Evolutionary conservation across 2,797 vertebrate species (phyloP).

Genomic region (Zenarchopterus dispar): DNA sequence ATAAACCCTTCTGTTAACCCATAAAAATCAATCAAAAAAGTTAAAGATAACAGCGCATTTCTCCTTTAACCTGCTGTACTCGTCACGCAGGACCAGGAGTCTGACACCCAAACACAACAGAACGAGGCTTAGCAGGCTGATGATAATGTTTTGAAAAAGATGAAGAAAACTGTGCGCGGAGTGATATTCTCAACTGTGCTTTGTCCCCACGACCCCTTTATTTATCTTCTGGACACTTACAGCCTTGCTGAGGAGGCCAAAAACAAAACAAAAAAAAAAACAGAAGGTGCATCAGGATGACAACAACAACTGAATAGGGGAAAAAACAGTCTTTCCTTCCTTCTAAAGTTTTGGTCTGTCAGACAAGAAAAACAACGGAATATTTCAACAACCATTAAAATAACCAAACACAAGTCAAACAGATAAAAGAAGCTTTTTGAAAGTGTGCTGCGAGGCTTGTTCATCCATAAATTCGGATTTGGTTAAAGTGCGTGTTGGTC

Average conservation of each 20-base stretch:
- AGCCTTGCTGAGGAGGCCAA: slow-evolving; percentile 55
- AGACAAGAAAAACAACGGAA: slow-evolving; percentile 65
- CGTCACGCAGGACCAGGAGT: slow-evolving; percentile 19
- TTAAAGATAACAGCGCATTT: slow-evolving; percentile 10
- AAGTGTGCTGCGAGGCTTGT: slow-evolving; percentile 79
- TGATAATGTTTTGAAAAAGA: slow-evolving; percentile 28
- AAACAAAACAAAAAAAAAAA: slow-evolving; percentile 22
- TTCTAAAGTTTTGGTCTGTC: slow-evolving; percentile 57
- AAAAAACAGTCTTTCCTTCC: slow-evolving; percentile 54
- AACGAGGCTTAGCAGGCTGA: slow-evolving; percentile 27
- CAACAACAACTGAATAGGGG: slow-evolving; percentile 5
- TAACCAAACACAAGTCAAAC: slow-evolving; percentile 60
- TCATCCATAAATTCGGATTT: slow-evolving; percentile 83
- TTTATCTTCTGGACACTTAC: slow-evolving; percentile 47
- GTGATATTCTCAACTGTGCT: slow-evolving; percentile 44
- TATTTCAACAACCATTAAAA: slow-evolving; percentile 56
- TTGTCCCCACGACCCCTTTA: slow-evolving; percentile 61
- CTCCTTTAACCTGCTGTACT: slow-evolving; percentile 17
- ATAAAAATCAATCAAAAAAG: too few species aligned
- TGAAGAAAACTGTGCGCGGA: slow-evolving; percentile 12
- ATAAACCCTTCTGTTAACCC: too few species aligned
- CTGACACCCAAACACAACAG: slow-evolving; percentile 18
- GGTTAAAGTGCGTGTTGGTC: slow-evolving; percentile 88
- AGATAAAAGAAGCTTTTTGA: slow-evolving; percentile 62
- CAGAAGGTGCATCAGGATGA: slow-evolving; percentile 21